Evolutionary conservation across 2,113 vertebrate species (phyloP).

Genomic region (Sisor rabdophorus): DNA sequence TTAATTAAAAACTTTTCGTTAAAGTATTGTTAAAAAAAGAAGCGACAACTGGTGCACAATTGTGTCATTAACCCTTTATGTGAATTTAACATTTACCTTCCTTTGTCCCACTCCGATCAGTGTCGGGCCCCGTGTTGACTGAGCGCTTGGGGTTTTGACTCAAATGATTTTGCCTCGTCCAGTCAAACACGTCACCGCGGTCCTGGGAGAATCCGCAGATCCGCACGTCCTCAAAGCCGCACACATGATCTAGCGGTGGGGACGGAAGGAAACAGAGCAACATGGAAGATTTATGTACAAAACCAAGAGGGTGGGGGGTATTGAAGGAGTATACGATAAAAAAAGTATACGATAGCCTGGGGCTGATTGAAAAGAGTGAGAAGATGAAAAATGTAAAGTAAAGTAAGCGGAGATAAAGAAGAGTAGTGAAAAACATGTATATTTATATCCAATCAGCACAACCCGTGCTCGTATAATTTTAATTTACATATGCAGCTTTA

Average conservation of each 20-base stretch:
- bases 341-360: neutral
- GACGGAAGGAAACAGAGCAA: neutral
- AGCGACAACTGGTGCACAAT: too few species aligned
- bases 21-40: too few species aligned
- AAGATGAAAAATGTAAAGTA: neutral
- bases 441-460: too few species aligned
- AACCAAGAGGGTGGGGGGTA: neutral
- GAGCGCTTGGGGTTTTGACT: constrained; percentile 92
- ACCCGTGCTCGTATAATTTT: neutral
- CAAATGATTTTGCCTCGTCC: constrained; percentile 89
- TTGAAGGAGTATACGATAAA: neutral
- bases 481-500: constrained; percentile 9
- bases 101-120: constrained; percentile 85
- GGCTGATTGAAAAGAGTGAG: constrained; percentile 1
- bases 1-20: too few species aligned
- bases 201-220: constrained; percentile 95
- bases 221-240: constrained; percentile 88
- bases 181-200: constrained; percentile 89
- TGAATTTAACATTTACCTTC: constrained; percentile 76
- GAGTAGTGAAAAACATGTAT: neutral
- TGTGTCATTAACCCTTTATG: too few species aligned
- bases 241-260: constrained; percentile 78
- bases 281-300: neutral
- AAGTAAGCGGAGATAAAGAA: neutral
- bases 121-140: constrained; percentile 87